A percentile compares a stretch with the other conserved stretches of the same genome.
Evolutionary conservation across 2,113 vertebrate genomes (phyloP).

Genomic region (Pomatostomus ruficeps): DNA sequence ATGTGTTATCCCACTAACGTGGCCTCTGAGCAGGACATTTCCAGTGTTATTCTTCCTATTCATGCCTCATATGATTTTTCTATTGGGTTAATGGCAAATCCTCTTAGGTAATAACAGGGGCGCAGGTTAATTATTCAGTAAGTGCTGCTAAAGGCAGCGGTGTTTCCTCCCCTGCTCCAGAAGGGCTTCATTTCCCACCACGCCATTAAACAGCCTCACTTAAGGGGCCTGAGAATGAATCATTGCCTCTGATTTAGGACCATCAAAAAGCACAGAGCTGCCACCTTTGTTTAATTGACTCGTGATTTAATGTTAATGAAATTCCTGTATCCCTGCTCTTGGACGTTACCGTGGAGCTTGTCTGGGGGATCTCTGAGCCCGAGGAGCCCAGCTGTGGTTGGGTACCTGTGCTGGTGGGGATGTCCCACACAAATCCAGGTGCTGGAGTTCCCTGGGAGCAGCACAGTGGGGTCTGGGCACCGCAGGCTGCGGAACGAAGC

Average conservation of each 20-base stretch:
- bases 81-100: background rate
- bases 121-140: conserved; percentile 20
- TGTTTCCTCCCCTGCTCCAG: background rate
- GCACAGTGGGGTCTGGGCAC: rapidly evolving
- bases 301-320: background rate
- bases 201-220: background rate
- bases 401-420: rapidly evolving
- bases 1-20: background rate
- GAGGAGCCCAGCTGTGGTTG: rapidly evolving
- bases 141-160: background rate
- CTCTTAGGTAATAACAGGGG: background rate
- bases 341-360: background rate
- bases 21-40: background rate
- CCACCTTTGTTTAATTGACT: background rate
- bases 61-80: background rate
- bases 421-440: background rate
- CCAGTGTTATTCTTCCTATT: background rate
- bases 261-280: background rate
- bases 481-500: no score
- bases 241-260: background rate
- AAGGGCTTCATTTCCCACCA: background rate
- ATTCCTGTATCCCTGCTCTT: background rate
- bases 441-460: background rate
- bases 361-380: background rate
- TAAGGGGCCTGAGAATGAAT: background rate